A percentile compares a stretch with the other conserved stretches of the same genome.
Conservation (phyloP, 2,888 invertebrate genomes). For the Caenorhabditis macrosperma region DNA sequence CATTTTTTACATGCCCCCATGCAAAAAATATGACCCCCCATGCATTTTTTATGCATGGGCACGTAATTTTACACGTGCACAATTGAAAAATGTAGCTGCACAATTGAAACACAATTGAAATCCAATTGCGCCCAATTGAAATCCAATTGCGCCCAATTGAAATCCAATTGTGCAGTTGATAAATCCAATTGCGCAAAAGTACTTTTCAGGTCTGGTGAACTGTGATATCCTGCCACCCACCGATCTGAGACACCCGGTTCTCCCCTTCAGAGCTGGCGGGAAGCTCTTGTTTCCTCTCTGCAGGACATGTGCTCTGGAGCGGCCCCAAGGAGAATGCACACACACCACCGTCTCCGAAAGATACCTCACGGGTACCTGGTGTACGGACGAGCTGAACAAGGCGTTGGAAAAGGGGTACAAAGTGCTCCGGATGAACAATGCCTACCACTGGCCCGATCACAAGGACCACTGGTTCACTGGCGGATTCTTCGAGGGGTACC, state of each 20-base stretch:
- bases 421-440: too few species aligned
- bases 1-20: too few species aligned
- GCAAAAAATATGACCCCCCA: too few species aligned
- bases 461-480: neutral
- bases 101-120: too few species aligned
- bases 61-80: too few species aligned
- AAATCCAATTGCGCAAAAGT: too few species aligned
- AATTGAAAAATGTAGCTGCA: too few species aligned
- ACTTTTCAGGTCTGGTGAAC: neutral
- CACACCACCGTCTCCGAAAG: neutral
- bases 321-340: neutral
- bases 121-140: too few species aligned
- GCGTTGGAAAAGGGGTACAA: too few species aligned
- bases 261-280: neutral
- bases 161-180: too few species aligned
- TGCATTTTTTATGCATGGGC: too few species aligned
- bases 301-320: neutral
- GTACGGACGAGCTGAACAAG: conserved; percentile 3
- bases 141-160: too few species aligned
- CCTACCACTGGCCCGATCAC: neutral
- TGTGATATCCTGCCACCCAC: neutral
- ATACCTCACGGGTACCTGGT: neutral
- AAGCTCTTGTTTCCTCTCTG: conserved; percentile 11
- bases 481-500: conserved; percentile 16
- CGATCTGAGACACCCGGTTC: neutral